Evolutionary conservation across 2,797 vertebrate species (phyloP).

Genomic region (Diplodus puntazzo): DNA sequence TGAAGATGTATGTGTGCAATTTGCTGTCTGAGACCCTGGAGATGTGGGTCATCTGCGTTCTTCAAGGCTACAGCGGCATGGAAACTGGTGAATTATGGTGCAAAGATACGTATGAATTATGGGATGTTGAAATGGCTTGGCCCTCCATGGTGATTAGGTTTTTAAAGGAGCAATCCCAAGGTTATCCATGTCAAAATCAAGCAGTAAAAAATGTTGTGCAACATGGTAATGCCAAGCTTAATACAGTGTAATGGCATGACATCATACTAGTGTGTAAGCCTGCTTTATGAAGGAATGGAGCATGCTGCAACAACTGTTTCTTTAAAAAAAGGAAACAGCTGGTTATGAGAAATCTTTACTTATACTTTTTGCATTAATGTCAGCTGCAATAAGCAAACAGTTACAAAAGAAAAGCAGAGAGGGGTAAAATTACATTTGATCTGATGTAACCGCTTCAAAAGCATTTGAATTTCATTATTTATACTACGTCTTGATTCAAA

Average conservation of each 20-base stretch:
- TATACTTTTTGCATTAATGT: no score
- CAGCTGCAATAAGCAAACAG: no score
- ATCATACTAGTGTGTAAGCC: no score
- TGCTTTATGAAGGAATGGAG: not conserved
- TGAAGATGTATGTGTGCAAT: slow-evolving; percentile 45
- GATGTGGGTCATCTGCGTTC: slow-evolving; percentile 20
- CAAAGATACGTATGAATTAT: slow-evolving; percentile 51
- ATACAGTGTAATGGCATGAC: not conserved
- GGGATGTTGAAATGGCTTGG: slow-evolving; percentile 27
- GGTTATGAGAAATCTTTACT: no score
- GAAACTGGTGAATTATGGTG: slow-evolving; percentile 55
- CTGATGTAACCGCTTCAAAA: no score
- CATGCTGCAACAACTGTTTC: not conserved
- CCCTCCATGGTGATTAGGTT: slow-evolving; percentile 32
- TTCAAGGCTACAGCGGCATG: slow-evolving; percentile 45
- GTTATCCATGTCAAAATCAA: slow-evolving; percentile 27
- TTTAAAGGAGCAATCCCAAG: slow-evolving; percentile 36
- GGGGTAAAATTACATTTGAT: no score
- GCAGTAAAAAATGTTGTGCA: not conserved
- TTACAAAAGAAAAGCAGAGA: no score
- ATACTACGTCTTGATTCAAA: no score
- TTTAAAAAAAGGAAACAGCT: no score
- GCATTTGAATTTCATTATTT: no score
- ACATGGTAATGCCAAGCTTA: not conserved
- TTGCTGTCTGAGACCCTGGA: slow-evolving; percentile 26